Evolutionary conservation across 2,888 invertebrate genomes (phyloP), one percentile per base, ranked within the genome.

Genomic region (Yponomeuta sedellus): DNA sequence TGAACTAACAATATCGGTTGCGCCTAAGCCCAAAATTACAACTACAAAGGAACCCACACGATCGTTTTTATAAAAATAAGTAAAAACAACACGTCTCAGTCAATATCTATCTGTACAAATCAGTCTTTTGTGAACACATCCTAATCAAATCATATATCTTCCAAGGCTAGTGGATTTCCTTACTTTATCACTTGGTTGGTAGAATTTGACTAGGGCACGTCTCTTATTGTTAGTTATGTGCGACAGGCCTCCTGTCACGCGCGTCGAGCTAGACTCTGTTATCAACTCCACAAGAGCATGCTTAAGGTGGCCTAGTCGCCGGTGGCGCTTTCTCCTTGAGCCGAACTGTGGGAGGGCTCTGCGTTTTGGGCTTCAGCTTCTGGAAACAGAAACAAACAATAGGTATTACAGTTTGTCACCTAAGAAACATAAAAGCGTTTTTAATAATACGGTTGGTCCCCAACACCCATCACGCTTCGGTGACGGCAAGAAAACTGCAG

Each of bases 311-410:
- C 22, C 16, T 34, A 25, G 20, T 59, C 59, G 8, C n/a, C 16
- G 57, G 39, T 66, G 19, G 25, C 22, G 64, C 19, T 20, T 25
- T 77, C 76, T 56, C 82, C 88, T 65, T 85, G 79, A 10, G 89
- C 86, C 70, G 78, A 77, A 70, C 82, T 88, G 74, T 91, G 89
- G n/a, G 87, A 85, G 0, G 90, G 87, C 68, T 91, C 88, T 3
- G 79, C 74, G 61, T 71, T 74, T 69, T 85, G 85, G 44, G 81
- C 81, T 71, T 87, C 89, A 3, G 88, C 86, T 75, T 87, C 91
- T 91, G 78, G 61, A 74, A 81, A 77, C 61, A 73, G 72, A 68
- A 66, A 67, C 68, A 62, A 66, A 69, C 10, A 66, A 52, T 16
- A 16, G 12, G 12, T 34, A 34, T 34, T 34, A 34, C 34, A 6